These are phyloP conservation scores for Therioaphis trifolii DNA, from an alignment of 2,888 invertebrate genomes.

Conservation along the genomic window DNA sequence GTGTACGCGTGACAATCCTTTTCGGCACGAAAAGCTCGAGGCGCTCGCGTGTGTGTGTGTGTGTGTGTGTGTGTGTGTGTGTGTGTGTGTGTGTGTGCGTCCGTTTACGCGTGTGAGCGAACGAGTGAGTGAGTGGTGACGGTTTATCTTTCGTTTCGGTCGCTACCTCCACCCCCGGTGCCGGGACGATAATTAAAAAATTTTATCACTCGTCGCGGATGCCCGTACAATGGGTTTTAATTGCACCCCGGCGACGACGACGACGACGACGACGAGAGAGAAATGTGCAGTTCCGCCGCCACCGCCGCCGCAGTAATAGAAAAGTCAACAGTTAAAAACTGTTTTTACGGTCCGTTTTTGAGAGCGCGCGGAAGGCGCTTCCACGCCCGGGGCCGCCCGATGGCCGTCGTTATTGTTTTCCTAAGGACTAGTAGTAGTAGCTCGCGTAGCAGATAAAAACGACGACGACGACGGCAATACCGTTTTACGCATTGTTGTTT, in stretches of 20 bases:
- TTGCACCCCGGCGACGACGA: conserved; percentile 24
- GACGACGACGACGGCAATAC: conserved; percentile 37
- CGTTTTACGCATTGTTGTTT: conserved; percentile 32
- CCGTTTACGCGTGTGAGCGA: no score
- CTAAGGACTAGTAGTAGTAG: conserved; percentile 18
- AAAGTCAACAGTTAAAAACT: conserved; percentile 53
- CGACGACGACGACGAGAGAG: background rate
- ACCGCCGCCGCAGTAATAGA: background rate
- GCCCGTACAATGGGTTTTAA: conserved; percentile 45
- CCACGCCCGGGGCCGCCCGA: background rate
- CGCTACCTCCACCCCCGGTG: background rate
- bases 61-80: no score
- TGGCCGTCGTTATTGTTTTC: conserved; percentile 42
- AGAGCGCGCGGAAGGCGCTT: background rate
- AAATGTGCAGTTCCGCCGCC: background rate
- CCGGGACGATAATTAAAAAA: conserved; percentile 39
- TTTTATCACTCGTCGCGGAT: background rate
- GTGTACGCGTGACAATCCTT: no score
- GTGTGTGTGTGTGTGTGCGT: no score
- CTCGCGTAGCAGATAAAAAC: conserved; percentile 27
- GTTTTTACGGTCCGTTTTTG: conserved; percentile 38
- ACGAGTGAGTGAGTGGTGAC: no score
- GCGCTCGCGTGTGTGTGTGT: background rate
- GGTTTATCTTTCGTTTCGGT: conserved; percentile 22
- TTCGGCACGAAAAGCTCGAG: no score